Evolutionary conservation across 2,888 invertebrate genomes (phyloP).

Genomic region (Ormyrus pomaceus): DNA sequence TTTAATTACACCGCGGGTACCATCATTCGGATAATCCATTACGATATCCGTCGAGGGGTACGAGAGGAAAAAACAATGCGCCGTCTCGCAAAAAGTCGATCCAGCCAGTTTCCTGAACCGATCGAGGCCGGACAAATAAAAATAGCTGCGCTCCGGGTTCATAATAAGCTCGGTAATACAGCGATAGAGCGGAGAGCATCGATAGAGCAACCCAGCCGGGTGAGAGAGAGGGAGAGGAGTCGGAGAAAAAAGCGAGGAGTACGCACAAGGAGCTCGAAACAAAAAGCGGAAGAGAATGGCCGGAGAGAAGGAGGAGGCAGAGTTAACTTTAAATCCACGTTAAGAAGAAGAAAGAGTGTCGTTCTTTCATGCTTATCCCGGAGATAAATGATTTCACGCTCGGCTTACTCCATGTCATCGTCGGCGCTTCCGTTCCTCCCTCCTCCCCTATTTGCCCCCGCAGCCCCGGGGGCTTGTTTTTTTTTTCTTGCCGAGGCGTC

Average conservation of each 20-base stretch:
- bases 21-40: no score
- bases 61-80: no score
- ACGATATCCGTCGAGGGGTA: no score
- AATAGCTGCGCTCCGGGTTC: constrained; percentile 12
- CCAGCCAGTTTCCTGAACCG: background rate
- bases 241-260: no score
- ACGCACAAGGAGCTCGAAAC: constrained; percentile 8
- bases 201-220: no score
- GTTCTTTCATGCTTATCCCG: constrained; percentile 67
- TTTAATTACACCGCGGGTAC: no score
- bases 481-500: constrained; percentile 19
- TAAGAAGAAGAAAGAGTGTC: constrained; percentile 51
- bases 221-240: no score
- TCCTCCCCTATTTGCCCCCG: constrained; percentile 55
- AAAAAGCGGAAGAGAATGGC: constrained; percentile 10
- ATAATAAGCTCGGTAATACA: constrained; percentile 12
- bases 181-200: background rate
- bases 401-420: constrained; percentile 70
- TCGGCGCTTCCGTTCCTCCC: constrained; percentile 59
- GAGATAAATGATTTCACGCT: constrained; percentile 75
- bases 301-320: constrained; percentile 22
- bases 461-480: constrained; percentile 1
- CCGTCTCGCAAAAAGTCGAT: background rate
- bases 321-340: constrained; percentile 46
- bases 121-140: constrained; percentile 4